Conservation (phyloP, 2,113 vertebrate species). For the Myrmophylax atrothorax region DNA sequence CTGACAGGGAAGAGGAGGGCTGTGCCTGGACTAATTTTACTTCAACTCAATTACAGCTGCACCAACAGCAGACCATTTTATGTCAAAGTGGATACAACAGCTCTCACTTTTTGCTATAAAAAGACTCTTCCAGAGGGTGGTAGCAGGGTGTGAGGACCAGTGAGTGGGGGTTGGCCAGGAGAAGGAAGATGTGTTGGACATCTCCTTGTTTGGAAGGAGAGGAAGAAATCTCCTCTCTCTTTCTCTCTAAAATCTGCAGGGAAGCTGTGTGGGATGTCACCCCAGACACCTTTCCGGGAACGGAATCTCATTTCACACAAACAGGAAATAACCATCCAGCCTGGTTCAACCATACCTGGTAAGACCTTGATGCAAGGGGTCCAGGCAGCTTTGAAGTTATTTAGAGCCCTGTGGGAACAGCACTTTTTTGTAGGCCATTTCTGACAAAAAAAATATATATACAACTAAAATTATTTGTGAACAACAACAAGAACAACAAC, state of each 20-base stretch:
- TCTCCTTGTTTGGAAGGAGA: background rate
- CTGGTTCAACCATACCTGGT: conserved; percentile 73
- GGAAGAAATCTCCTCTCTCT: conserved; percentile 46
- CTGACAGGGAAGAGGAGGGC: conserved; percentile 56
- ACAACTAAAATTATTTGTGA: conserved; percentile 82
- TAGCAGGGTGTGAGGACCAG: background rate
- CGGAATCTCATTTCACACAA: conserved; percentile 55
- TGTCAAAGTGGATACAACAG: conserved; percentile 24
- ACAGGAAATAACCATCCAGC: conserved; percentile 56
- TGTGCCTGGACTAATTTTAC: conserved; percentile 66
- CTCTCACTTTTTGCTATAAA: conserved; percentile 50
- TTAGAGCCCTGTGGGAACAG: conserved; percentile 74
- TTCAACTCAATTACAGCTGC: conserved; percentile 21
- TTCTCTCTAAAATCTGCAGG: conserved; percentile 41
- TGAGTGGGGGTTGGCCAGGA: background rate
- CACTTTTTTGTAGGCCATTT: conserved; percentile 77
- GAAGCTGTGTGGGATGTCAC: conserved; percentile 61
- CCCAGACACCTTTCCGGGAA: conserved; percentile 58
- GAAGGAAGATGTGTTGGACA: background rate
- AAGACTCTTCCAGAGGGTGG: background rate
- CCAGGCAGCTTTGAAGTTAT: conserved; percentile 62
- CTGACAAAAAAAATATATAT: conserved; percentile 83
- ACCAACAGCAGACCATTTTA: conserved; percentile 23
- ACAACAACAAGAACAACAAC: conserved; percentile 54
- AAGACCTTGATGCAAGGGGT: conserved; percentile 78